Evolutionary conservation across 2,888 invertebrate species (phyloP).

Genomic region (Sisyra nigra): DNA sequence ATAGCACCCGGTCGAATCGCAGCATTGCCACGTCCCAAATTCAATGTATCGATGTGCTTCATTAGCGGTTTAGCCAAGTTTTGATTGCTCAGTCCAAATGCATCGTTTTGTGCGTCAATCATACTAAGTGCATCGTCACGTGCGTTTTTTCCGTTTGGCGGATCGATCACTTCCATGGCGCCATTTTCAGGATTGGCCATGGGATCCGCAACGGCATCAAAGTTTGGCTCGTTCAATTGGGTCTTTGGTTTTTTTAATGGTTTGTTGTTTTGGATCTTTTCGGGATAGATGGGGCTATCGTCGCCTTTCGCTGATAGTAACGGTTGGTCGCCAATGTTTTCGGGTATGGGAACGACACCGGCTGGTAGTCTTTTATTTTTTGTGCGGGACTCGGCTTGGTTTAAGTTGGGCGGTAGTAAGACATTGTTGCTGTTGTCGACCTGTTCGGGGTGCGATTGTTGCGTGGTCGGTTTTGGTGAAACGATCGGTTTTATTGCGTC

Average conservation of each 20-base stretch:
- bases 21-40: slow-evolving; percentile 12
- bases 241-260: slow-evolving; percentile 7
- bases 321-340: slow-evolving; percentile 16
- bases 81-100: slow-evolving; percentile 12
- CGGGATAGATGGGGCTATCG: slow-evolving; percentile 14
- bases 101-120: slow-evolving; percentile 10
- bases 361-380: slow-evolving; percentile 15
- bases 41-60: slow-evolving; percentile 16
- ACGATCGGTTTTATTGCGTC: slow-evolving; percentile 20
- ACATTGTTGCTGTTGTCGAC: slow-evolving; percentile 16
- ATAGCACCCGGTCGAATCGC: slow-evolving; percentile 15
- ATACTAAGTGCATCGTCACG: slow-evolving; percentile 12
- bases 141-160: slow-evolving; percentile 15
- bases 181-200: slow-evolving; percentile 21
- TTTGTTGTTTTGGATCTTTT: slow-evolving; percentile 9
- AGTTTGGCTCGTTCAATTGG: slow-evolving; percentile 8
- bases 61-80: not conserved
- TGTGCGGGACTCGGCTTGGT: slow-evolving; percentile 8
- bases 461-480: slow-evolving; percentile 20
- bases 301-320: slow-evolving; percentile 15
- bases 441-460: slow-evolving; percentile 5
- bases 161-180: slow-evolving; percentile 23
- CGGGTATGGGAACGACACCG: slow-evolving; percentile 26
- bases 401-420: slow-evolving; percentile 17
- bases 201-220: slow-evolving; percentile 9